Conservation (phyloP, 2,888 invertebrate species). For the Andrena minutula region DNA sequence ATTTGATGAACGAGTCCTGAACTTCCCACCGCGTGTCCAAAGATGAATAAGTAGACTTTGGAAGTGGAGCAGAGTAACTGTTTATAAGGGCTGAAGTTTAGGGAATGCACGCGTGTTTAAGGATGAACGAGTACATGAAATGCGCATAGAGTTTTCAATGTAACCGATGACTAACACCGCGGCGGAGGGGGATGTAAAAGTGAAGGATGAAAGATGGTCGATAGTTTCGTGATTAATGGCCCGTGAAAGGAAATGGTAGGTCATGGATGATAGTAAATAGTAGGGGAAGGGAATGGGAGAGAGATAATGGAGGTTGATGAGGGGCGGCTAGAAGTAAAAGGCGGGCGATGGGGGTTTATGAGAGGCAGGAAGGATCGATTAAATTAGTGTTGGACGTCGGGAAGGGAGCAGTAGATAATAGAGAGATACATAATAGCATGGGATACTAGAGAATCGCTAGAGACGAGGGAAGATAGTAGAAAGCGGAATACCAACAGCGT, state of each 20-base stretch:
- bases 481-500: background rate
- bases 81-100: conserved; percentile 7
- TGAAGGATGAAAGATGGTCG: conserved; percentile 16
- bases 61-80: conserved; percentile 17
- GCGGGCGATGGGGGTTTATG: conserved; percentile 16
- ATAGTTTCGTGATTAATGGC: conserved; percentile 40
- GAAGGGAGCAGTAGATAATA: conserved; percentile 5
- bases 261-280: conserved; percentile 47
- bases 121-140: background rate
- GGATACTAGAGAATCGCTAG: background rate
- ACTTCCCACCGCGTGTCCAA: too few relatives aligned
- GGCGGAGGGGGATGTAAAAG: background rate
- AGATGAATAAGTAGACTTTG: conserved; percentile 2
- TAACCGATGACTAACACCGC: conserved; percentile 22
- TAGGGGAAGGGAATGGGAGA: conserved; percentile 12
- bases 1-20: conserved; percentile 2
- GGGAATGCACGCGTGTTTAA: conserved; percentile 7
- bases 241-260: conserved; percentile 36
- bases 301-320: conserved; percentile 38
- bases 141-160: conserved; percentile 1
- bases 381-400: conserved; percentile 35
- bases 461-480: background rate
- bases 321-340: conserved; percentile 29
- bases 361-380: conserved; percentile 31
- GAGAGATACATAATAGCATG: too few relatives aligned